phyloP scores from a whole-genome alignment of 2,888 invertebrate species.

The Tryphoninae sp. region DNA sequence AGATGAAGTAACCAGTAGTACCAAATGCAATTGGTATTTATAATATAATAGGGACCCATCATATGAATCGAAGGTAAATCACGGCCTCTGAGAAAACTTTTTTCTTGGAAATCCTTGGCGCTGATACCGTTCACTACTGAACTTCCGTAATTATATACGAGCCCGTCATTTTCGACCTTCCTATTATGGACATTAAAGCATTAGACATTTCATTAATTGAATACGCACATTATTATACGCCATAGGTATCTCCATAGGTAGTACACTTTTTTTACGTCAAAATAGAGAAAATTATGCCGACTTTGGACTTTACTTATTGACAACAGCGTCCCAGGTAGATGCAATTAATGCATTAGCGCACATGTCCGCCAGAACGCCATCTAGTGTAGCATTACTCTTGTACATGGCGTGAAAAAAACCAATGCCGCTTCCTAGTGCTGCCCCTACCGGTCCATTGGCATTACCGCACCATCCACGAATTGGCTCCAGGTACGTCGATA shows the following conservation, averaged over 20 bases:
- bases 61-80: constrained; percentile 61
- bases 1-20: constrained; percentile 64
- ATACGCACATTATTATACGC: too few relatives aligned
- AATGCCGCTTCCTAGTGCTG: constrained; percentile 56
- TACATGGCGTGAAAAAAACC: constrained; percentile 68
- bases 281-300: neutral
- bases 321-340: constrained; percentile 69
- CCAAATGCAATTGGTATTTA: constrained; percentile 43
- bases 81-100: constrained; percentile 28
- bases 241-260: neutral
- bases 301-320: constrained; percentile 66
- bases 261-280: neutral
- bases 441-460: constrained; percentile 63
- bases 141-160: constrained; percentile 93
- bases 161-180: constrained; percentile 76
- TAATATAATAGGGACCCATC: constrained; percentile 62
- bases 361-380: constrained; percentile 72
- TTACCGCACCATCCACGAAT: constrained; percentile 66
- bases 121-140: constrained; percentile 85
- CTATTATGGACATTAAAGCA: constrained; percentile 9
- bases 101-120: constrained; percentile 45
- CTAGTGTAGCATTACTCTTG: constrained; percentile 59
- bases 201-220: too few relatives aligned
- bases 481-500: constrained; percentile 70
- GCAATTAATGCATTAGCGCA: constrained; percentile 70